Evolutionary conservation across 2,888 invertebrate genomes (phyloP).

Genomic region (Pollenia griseotomentosa): DNA sequence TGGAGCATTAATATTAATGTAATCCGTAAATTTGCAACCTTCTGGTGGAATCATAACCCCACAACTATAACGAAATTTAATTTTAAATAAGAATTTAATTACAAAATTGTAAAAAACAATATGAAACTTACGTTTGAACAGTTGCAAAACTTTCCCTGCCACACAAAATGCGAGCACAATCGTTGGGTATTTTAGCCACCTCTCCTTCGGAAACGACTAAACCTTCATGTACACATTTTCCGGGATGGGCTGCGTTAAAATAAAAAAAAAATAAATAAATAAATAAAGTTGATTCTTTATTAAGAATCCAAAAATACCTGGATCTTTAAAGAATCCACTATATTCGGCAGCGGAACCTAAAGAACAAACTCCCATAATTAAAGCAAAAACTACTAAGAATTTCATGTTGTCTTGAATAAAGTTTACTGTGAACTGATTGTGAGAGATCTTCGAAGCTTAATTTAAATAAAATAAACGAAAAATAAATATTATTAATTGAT

Average conservation of each 20-base stretch:
- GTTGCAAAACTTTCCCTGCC: constrained; percentile 6
- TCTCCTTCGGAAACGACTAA: constrained; percentile 42
- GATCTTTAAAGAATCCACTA: constrained; percentile 21
- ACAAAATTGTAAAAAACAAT: no score
- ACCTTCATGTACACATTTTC: constrained; percentile 45
- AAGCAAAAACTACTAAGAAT: constrained; percentile 6
- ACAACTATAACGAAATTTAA: constrained; percentile 15
- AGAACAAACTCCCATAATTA: neutral
- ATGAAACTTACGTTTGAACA: constrained; percentile 35
- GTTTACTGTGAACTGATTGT: no score
- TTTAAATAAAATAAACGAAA: no score
- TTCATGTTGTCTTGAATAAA: constrained; percentile 18
- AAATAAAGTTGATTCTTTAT: no score
- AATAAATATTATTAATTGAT: no score
- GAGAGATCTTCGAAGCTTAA: no score
- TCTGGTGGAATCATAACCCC: neutral
- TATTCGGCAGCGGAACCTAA: constrained; percentile 9
- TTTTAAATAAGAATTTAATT: neutral
- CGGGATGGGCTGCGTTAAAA: constrained; percentile 35
- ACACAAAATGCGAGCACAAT: constrained; percentile 30
- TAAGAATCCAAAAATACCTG: constrained; percentile 1
- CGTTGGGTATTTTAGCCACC: neutral
- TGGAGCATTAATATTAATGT: constrained; percentile 36
- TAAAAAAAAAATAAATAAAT: no score
- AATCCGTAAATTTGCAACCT: constrained; percentile 27